Evolutionary conservation across 2,113 vertebrate species (phyloP).

Genomic region (Ovibos moschatus): DNA sequence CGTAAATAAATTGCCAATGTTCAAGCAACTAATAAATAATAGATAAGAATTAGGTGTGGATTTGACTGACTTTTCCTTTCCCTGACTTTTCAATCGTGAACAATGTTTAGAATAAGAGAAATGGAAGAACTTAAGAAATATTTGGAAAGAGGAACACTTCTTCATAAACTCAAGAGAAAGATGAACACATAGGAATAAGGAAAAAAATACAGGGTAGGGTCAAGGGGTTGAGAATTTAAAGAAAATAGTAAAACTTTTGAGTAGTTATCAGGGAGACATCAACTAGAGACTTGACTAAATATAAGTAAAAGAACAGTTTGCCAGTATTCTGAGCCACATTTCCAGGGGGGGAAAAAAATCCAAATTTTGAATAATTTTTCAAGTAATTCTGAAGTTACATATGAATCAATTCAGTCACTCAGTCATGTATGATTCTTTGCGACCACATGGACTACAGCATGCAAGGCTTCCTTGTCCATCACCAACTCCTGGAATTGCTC

Average conservation of each 20-base stretch:
- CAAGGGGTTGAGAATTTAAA: background rate
- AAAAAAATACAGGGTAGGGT: background rate
- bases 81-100: background rate
- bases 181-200: background rate
- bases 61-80: background rate
- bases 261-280: background rate
- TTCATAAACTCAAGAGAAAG: background rate
- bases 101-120: background rate
- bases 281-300: background rate
- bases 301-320: background rate
- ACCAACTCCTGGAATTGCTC: background rate
- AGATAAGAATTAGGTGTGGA: background rate
- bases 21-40: background rate
- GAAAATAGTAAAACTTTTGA: background rate
- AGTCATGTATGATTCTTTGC: background rate
- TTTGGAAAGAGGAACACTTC: background rate
- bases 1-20: background rate
- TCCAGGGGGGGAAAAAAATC: no score
- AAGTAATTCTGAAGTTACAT: background rate
- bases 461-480: background rate
- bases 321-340: background rate
- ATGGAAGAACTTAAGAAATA: background rate
- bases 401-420: background rate
- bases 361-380: background rate
- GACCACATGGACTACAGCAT: background rate